These are phyloP conservation scores for Phengaris arion DNA, from an alignment of 2,888 invertebrate species.

Conservation along the genomic window DNA sequence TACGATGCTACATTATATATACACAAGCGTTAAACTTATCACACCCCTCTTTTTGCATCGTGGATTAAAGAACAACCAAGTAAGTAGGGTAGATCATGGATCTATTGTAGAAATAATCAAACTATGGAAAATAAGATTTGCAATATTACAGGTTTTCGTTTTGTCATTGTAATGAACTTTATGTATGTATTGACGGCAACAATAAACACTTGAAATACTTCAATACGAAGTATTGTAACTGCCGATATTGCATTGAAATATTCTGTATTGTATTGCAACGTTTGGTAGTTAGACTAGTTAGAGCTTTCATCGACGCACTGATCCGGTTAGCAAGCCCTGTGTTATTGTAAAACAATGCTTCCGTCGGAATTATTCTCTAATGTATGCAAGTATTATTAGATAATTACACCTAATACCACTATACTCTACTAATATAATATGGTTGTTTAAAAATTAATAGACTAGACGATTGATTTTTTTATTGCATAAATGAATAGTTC, in stretches of 20 bases:
- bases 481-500: no score
- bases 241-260: slow-evolving; percentile 57
- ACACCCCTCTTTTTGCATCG: no score
- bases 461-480: no score
- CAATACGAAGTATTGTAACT: slow-evolving; percentile 54
- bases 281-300: slow-evolving; percentile 48
- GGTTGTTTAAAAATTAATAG: no score
- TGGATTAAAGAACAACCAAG: no score
- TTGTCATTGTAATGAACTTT: background rate
- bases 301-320: slow-evolving; percentile 44
- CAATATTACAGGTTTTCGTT: background rate
- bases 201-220: slow-evolving; percentile 24
- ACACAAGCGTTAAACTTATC: no score
- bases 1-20: no score
- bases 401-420: background rate
- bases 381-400: background rate
- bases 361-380: slow-evolving; percentile 2
- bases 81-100: no score
- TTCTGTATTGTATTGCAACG: slow-evolving; percentile 60
- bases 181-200: background rate
- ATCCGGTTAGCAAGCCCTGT: slow-evolving; percentile 59
- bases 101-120: background rate
- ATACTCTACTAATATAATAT: no score
- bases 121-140: background rate
- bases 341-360: slow-evolving; percentile 34